A percentile compares a stretch with the other conserved stretches of the same genome.
Conservation (phyloP, 2,888 invertebrate genomes). For the Ormyrus rosae region DNA sequence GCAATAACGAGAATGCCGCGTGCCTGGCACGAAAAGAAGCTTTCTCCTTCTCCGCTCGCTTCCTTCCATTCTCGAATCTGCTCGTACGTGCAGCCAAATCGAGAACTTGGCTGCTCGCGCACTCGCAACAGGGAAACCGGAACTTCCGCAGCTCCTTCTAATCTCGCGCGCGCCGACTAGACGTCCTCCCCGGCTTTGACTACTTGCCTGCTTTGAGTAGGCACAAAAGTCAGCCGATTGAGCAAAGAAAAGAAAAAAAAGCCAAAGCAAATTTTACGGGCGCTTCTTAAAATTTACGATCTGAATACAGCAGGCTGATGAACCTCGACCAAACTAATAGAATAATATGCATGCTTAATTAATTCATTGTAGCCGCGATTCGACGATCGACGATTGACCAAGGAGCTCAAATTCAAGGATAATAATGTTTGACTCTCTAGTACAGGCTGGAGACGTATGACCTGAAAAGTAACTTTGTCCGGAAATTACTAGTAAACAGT, state of each 20-base stretch:
- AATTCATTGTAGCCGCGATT: too few species aligned
- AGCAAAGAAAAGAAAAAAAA: background rate
- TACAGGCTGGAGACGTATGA: too few species aligned
- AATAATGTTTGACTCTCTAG: too few species aligned
- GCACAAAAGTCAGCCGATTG: background rate
- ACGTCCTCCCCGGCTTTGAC: background rate
- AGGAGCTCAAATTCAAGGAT: too few species aligned
- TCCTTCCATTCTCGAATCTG: constrained; percentile 20
- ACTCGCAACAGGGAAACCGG: constrained; percentile 16
- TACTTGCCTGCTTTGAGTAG: background rate
- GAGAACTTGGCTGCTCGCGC: constrained; percentile 10
- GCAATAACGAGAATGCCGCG: constrained; percentile 43
- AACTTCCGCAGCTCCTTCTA: constrained; percentile 1
- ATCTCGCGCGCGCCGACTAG: background rate
- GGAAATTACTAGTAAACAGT: too few species aligned
- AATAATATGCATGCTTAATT: too few species aligned
- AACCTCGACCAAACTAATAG: too few species aligned
- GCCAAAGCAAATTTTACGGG: constrained; percentile 23
- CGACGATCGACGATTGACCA: too few species aligned
- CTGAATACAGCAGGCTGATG: constrained; percentile 13
- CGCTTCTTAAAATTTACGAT: constrained; percentile 48
- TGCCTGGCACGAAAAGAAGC: constrained; percentile 39
- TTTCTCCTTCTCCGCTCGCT: background rate
- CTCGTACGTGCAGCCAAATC: constrained; percentile 5
- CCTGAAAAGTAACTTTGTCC: too few species aligned